Evolutionary conservation across 2,113 vertebrate species (phyloP).

Genomic region (Podarcis cretensis): DNA sequence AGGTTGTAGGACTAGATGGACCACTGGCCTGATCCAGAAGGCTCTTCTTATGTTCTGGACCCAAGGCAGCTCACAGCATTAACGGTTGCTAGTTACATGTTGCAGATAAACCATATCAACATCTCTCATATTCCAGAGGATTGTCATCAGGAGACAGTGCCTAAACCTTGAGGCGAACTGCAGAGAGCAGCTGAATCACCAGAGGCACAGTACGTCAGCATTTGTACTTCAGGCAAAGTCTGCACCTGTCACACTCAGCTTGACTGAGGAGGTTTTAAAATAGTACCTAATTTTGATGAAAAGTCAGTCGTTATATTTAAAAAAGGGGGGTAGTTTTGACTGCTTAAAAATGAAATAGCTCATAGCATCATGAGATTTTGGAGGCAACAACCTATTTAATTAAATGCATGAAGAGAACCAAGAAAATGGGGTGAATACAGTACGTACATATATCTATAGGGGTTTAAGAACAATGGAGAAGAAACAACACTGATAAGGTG

Average conservation of each 20-base stretch:
- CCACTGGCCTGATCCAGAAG: no score
- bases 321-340: background rate
- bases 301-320: background rate
- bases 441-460: background rate
- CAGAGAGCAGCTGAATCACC: conserved; percentile 25
- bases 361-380: background rate
- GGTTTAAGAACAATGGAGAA: background rate
- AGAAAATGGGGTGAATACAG: background rate
- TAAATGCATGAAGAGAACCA: background rate
- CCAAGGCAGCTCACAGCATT: no score
- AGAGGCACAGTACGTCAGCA: conserved; percentile 9
- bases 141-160: background rate
- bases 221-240: conserved; percentile 20
- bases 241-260: conserved; percentile 6
- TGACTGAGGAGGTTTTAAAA: background rate
- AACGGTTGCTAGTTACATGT: background rate
- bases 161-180: background rate
- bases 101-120: background rate
- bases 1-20: no score
- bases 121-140: background rate
- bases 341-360: background rate
- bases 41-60: no score
- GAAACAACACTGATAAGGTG: background rate
- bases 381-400: background rate
- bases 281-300: background rate